Percentiles rank a stretch among this genome's conserved stretches.
Evolutionary conservation across 2,797 vertebrate species (phyloP).

Genomic region (Tapera naevia): DNA sequence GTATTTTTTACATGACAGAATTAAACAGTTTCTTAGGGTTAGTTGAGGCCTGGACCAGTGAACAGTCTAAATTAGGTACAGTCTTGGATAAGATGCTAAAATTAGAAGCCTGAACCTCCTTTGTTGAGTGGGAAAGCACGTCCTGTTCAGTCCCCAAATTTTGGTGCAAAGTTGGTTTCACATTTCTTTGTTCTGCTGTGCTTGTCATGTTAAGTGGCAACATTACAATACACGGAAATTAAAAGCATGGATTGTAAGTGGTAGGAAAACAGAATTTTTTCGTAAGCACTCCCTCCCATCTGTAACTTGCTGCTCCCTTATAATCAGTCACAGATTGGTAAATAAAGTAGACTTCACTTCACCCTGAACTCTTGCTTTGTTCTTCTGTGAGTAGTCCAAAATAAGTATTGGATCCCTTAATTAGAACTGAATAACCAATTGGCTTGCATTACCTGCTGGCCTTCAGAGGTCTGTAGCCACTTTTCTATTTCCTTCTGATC

Average conservation of each 20-base stretch:
- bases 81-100: constrained; percentile 12
- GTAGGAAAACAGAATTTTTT: constrained; percentile 51
- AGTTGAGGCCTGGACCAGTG: neutral
- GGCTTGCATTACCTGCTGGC: constrained; percentile 59
- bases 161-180: constrained; percentile 32
- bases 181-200: constrained; percentile 32
- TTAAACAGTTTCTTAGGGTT: neutral
- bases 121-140: constrained; percentile 11
- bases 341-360: constrained; percentile 53
- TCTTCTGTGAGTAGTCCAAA: constrained; percentile 40
- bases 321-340: constrained; percentile 67
- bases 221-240: constrained; percentile 12
- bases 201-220: constrained; percentile 10
- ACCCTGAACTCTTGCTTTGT: constrained; percentile 47
- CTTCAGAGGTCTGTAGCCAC: constrained; percentile 43
- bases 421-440: constrained; percentile 61
- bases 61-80: neutral
- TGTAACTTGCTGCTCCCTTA: constrained; percentile 66
- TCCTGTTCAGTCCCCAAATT: constrained; percentile 25
- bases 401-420: constrained; percentile 51
- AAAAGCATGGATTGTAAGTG: constrained; percentile 55
- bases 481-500: constrained; percentile 38
- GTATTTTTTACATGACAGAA: neutral
- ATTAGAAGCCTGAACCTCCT: constrained; percentile 31
- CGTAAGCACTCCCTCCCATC: constrained; percentile 60